Percentiles rank a stretch among this genome's conserved stretches.
Evolutionary conservation across 37 sponge, comb jelly and placozoan genomes (phyloP).

Genomic region (Halichondria panicea): DNA sequence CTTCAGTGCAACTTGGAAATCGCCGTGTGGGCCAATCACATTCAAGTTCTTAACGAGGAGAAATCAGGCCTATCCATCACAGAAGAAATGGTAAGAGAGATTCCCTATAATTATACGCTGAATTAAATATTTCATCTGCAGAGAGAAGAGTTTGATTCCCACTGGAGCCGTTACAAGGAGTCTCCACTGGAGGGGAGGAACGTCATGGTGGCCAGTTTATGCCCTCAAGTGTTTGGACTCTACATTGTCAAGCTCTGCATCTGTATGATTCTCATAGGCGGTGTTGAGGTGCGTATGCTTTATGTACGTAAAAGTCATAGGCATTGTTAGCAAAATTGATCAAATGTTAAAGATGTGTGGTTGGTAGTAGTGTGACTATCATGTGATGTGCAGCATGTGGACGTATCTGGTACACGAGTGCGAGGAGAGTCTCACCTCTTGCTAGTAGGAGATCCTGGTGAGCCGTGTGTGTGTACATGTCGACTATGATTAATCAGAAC

Average conservation of each 20-base stretch:
- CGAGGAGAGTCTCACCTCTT: conserved; percentile 91
- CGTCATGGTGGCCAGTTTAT: conserved; percentile 77
- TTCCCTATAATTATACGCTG: not conserved
- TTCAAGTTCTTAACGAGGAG: conserved; percentile 76
- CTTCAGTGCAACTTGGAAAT: conserved; percentile 72
- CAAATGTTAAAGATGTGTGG: not conserved
- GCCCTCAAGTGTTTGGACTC: conserved; percentile 92
- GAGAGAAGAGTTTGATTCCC: conserved; percentile 33
- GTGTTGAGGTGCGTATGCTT: conserved; percentile 60
- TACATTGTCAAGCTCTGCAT: conserved; percentile 84
- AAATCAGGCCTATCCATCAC: conserved; percentile 49
- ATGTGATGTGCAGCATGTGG: conserved; percentile 55
- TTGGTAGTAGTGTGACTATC: not conserved
- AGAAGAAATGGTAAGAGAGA: conserved; percentile 51
- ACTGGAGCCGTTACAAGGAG: conserved; percentile 27
- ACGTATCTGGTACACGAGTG: conserved; percentile 73
- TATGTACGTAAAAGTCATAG: no score
- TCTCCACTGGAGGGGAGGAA: conserved; percentile 75
- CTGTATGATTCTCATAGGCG: conserved; percentile 80
- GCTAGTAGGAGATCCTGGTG: conserved; percentile 93
- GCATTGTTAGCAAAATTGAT: no score
- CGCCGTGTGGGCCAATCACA: conserved; percentile 72
- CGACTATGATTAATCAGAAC: no score
- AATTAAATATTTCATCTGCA: not conserved
- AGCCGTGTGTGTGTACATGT: no score